Conservation (phyloP, 2,113 vertebrate species). For the Corynorhinus townsendii region DNA sequence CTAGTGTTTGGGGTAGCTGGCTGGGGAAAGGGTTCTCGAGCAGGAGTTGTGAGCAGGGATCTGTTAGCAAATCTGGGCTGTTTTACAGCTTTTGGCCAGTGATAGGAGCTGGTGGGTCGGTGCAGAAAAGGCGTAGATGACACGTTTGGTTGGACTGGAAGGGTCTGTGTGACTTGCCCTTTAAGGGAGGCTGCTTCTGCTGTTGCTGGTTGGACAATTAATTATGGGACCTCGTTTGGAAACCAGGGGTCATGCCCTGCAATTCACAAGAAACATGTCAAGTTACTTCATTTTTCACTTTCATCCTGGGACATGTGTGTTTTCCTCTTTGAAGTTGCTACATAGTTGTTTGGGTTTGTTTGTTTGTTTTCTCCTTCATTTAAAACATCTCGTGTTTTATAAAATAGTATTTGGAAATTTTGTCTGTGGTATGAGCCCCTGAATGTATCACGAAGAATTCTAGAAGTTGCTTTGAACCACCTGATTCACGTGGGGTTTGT, state of each 20-base stretch:
- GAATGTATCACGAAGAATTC: not conserved
- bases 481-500: not conserved
- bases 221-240: not conserved
- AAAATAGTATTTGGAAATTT: not conserved
- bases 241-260: not conserved
- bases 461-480: not conserved
- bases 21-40: not conserved
- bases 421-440: not conserved
- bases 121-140: not conserved
- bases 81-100: not conserved
- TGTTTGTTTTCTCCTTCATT: not conserved
- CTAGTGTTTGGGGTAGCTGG: not conserved
- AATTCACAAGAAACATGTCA: not conserved
- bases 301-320: not conserved
- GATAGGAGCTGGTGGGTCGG: not conserved
- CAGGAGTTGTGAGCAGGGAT: not conserved
- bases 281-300: not conserved
- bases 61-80: not conserved
- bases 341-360: not conserved
- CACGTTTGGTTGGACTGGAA: not conserved
- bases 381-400: not conserved
- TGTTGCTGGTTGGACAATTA: not conserved
- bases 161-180: not conserved
- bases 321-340: not conserved
- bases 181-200: not conserved